Conservation (phyloP, 2,113 vertebrate genomes). For the Sylvietta virens region DNA sequence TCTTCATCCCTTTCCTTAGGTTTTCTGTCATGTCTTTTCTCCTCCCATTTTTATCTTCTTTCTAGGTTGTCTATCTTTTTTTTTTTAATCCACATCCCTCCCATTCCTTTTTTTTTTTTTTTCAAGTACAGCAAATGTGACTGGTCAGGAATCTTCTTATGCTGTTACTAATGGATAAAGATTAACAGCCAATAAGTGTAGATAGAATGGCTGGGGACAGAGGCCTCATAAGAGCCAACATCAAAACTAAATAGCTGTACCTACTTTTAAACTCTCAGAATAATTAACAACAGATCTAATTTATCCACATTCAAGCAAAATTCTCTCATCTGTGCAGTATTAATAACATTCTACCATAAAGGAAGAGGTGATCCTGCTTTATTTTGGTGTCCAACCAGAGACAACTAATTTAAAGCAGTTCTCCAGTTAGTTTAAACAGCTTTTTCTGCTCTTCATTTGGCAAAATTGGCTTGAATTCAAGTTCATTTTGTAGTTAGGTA, state of each 20-base stretch:
- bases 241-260: background rate
- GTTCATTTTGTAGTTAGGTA: background rate
- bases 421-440: background rate
- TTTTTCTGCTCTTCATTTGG: conserved; percentile 17
- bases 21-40: background rate
- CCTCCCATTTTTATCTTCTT: background rate
- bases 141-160: background rate
- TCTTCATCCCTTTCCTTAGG: background rate
- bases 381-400: background rate
- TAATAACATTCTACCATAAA: background rate
- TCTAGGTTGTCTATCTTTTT: background rate
- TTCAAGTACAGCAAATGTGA: background rate
- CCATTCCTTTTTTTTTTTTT: background rate
- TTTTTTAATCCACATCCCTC: background rate
- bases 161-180: background rate
- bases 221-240: background rate
- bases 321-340: background rate
- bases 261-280: background rate
- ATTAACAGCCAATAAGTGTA: background rate
- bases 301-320: background rate
- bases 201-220: background rate
- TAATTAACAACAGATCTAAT: background rate
- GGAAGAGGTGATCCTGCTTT: background rate
- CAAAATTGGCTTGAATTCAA: background rate
- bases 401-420: background rate